Percentiles rank a stretch among this genome's conserved stretches.
Conservation (phyloP, 1,140 invertebrate species). For the Atta colombica region DNA sequence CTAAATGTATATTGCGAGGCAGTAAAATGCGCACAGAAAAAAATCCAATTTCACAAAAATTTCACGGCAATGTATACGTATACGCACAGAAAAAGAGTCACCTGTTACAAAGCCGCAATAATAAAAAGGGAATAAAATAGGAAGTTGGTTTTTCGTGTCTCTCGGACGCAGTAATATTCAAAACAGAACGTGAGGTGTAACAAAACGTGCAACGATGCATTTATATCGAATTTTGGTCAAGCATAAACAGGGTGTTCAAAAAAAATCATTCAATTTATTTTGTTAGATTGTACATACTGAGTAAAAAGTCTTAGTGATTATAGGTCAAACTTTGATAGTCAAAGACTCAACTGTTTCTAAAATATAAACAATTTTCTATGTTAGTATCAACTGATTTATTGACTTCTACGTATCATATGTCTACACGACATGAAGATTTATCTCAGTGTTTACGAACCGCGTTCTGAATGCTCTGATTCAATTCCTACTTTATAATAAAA, state of each 20-base stretch:
- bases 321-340: too few species aligned
- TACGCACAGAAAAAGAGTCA: not conserved
- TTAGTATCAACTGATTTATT: too few species aligned
- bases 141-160: not conserved
- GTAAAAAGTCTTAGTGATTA: too few species aligned
- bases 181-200: not conserved
- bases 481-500: too few species aligned
- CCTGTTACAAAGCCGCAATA: conserved; percentile 17
- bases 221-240: not conserved
- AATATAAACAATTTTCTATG: too few species aligned
- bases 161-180: not conserved
- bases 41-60: conserved; percentile 18
- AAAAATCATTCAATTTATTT: not conserved
- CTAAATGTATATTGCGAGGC: not conserved
- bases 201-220: conserved; percentile 4
- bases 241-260: not conserved
- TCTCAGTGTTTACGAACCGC: too few species aligned
- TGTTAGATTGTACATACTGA: too few species aligned
- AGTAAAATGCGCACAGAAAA: not conserved
- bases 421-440: too few species aligned
- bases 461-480: too few species aligned
- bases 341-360: too few species aligned
- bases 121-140: conserved; percentile 27
- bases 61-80: not conserved
- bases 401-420: too few species aligned